Evolutionary conservation across 2,888 invertebrate species (phyloP).

Genomic region (Perithous albicinctus): DNA sequence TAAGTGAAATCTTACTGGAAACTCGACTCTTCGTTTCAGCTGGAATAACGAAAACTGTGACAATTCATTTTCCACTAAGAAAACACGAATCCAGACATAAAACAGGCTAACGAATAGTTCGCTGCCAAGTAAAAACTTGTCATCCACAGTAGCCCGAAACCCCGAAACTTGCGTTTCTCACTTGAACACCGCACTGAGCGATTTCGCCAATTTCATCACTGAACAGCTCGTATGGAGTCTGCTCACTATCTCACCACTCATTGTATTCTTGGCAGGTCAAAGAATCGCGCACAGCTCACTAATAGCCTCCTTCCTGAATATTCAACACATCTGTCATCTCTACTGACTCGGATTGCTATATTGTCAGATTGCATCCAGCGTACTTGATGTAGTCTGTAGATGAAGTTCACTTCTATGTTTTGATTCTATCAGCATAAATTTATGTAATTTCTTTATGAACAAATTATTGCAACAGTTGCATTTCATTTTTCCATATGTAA

Average conservation of each 20-base stretch:
- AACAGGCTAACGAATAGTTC: background rate
- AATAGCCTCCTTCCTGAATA: background rate
- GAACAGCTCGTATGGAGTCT: background rate
- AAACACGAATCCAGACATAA: background rate
- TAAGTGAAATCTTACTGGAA: slow-evolving; percentile 34
- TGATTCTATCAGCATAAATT: too few relatives aligned
- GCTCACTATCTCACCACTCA: background rate
- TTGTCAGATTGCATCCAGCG: background rate
- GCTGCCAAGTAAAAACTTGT: background rate
- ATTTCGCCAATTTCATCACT: background rate
- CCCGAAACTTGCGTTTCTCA: background rate
- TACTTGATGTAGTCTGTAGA: background rate
- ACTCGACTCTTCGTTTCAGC: background rate
- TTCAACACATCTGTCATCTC: background rate
- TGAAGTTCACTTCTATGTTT: slow-evolving; percentile 50
- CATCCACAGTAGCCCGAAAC: background rate
- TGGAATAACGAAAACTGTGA: background rate
- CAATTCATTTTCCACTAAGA: background rate
- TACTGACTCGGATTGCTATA: background rate
- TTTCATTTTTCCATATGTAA: too few relatives aligned
- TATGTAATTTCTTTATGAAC: too few relatives aligned
- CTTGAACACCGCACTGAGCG: background rate
- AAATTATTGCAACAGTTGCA: too few relatives aligned
- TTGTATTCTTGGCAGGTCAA: background rate
- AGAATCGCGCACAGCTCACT: background rate